These are phyloP conservation scores for Falco punctatus DNA, from an alignment of 2,113 vertebrate genomes.

Conservation along the genomic window DNA sequence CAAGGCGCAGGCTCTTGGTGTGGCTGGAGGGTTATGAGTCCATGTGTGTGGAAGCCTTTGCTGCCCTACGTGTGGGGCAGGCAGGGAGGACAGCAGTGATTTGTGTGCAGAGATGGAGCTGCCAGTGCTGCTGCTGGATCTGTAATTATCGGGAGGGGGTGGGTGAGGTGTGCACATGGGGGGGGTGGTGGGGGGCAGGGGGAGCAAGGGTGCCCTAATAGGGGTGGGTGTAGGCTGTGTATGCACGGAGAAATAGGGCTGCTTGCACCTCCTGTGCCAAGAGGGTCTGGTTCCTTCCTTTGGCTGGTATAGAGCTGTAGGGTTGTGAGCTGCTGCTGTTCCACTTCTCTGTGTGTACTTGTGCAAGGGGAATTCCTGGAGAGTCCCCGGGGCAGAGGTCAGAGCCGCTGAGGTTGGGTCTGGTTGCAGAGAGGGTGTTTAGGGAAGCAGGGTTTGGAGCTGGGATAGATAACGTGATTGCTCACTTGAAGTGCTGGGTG, in stretches of 20 bases:
- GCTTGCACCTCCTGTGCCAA: background rate
- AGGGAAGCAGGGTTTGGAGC: background rate
- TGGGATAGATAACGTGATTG: background rate
- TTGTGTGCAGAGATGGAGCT: background rate
- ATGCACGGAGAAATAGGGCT: background rate
- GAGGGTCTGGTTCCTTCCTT: background rate
- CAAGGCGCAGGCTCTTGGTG: background rate
- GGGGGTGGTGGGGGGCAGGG: background rate
- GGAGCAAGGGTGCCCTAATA: background rate
- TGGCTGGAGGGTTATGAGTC: fast-evolving
- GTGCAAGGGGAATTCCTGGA: background rate
- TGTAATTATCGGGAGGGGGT: background rate
- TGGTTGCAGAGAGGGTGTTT: fast-evolving
- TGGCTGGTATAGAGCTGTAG: background rate
- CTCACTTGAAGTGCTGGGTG: background rate
- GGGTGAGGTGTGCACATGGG: fast-evolving
- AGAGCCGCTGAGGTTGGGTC: background rate
- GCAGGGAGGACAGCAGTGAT: background rate
- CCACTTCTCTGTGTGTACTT: background rate
- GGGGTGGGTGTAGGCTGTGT: background rate
- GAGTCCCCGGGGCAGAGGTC: background rate
- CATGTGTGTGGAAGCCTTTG: background rate
- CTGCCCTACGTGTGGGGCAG: fast-evolving
- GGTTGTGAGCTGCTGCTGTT: background rate
- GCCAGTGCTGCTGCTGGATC: background rate